Base-by-base conservation (phyloP, 2,888 invertebrate species). In the Amblyjoppa fuscipennis region DNA sequence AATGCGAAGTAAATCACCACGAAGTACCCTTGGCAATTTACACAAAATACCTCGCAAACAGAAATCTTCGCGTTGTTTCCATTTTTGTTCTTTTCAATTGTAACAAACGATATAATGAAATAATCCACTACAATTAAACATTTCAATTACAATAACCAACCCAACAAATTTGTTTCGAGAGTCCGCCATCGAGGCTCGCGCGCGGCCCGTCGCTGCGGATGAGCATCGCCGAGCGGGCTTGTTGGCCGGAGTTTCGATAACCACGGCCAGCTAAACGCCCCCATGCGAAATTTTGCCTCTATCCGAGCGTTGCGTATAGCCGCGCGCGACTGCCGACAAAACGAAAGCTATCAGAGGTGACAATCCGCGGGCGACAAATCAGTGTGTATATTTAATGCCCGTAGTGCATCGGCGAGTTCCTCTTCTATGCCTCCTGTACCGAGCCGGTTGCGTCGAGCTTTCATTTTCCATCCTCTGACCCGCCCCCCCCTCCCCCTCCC, bases 361-460 rank as follows among this genome's bases (percentile, higher is more conserved):
- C 93, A 92, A 93, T 93, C 90, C 92, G 92, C 92, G 91, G 90
- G 91, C 92, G 93, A 92, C 93, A 92, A 93, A 94, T 93, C 93
- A 92, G 92, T 91, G 91, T 93, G 93, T 92, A 93, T 93, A 93
- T 93, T 93, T 93, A 93, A 93, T 93, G 92, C 91, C 89, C 89
- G 88, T 90, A 87, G 91, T 84, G 87, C 81, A 83, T 86, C 87
- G 88, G 75, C 83, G 83, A 61, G 73, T 53, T 77, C 16, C 68
- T 76, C 70, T 38, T 73, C 56, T 51, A 31, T 64, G 49, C 28
- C 59, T 16, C 61, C 74, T 68, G 25, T 28, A 28, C 49, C 38
- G 64, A 49, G 49, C 69, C 75, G 13, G 31, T 74, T 69, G 78
- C 81, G 80, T 68, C 79, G 79, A 84, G 83, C 81, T 84, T 81